Evolutionary conservation across 2,113 vertebrate genomes (phyloP).

Genomic region (Piaya cayana): DNA sequence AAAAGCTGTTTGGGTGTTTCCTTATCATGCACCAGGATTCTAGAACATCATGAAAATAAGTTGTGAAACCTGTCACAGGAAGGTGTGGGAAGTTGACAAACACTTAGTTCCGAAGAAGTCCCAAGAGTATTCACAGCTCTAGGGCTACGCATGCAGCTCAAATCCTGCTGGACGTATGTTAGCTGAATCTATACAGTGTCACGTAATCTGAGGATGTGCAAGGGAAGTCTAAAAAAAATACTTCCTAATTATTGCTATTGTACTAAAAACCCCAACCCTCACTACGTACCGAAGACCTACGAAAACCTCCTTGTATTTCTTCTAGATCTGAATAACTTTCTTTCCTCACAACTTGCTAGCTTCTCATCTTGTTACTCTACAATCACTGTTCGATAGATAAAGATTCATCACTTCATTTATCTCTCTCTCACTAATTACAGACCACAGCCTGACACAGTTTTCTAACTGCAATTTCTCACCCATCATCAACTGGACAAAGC

Average conservation of each 20-base stretch:
- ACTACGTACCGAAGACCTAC: rapidly evolving
- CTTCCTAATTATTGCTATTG: background rate
- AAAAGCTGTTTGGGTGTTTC: background rate
- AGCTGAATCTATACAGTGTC: background rate
- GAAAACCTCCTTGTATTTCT: background rate
- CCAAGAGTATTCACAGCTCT: background rate
- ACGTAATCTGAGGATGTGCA: background rate
- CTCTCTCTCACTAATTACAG: background rate
- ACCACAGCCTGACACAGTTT: background rate
- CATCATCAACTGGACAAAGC: background rate
- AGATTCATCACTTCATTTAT: background rate
- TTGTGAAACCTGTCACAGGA: background rate
- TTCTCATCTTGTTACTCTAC: background rate
- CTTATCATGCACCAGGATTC: background rate
- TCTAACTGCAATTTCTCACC: background rate
- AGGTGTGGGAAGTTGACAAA: background rate
- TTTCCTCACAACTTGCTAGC: background rate
- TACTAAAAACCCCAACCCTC: background rate
- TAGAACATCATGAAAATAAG: background rate
- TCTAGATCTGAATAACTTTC: background rate
- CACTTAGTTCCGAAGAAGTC: background rate
- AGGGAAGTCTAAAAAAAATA: background rate
- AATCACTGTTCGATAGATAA: background rate
- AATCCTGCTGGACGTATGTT: background rate
- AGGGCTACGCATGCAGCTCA: background rate